Evolutionary conservation across 2,797 vertebrate species (phyloP).

Genomic region (Ctenochaetus hawaiiensis): DNA sequence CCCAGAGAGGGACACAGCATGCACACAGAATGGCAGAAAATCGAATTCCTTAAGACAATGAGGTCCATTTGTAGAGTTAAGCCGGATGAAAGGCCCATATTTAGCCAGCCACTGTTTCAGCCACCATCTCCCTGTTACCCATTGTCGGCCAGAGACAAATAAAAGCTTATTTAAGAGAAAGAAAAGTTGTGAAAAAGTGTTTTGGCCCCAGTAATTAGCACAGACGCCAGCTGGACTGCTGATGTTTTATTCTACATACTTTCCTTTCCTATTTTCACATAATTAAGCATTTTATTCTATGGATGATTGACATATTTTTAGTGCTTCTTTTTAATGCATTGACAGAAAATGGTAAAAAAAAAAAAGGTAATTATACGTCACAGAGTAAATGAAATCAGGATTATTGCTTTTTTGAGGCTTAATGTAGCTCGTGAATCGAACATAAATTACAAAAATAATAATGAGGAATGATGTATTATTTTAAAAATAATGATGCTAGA

Average conservation of each 20-base stretch:
- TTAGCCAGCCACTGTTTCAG: constrained; percentile 73
- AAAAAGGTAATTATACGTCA: constrained; percentile 41
- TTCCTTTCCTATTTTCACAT: constrained; percentile 18
- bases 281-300: constrained; percentile 36
- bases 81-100: constrained; percentile 83
- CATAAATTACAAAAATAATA: constrained; percentile 22
- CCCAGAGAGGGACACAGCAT: constrained; percentile 76
- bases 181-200: constrained; percentile 61
- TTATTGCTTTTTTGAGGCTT: constrained; percentile 17
- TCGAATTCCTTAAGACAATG: constrained; percentile 87
- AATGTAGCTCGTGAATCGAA: constrained; percentile 17
- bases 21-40: constrained; percentile 82
- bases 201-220: constrained; percentile 64
- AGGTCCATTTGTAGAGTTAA: constrained; percentile 86
- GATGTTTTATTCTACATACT: constrained; percentile 14
- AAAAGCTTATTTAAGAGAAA: constrained; percentile 67
- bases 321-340: constrained; percentile 7
- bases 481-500: constrained; percentile 1
- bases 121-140: constrained; percentile 56
- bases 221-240: constrained; percentile 23
- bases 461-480: constrained; percentile 10
- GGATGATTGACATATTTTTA: constrained; percentile 50
- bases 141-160: constrained; percentile 64
- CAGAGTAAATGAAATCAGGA: constrained; percentile 16
- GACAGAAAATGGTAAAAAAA: constrained; percentile 4